Conservation (phyloP, 2,888 invertebrate species). For the Lasius platythorax region DNA sequence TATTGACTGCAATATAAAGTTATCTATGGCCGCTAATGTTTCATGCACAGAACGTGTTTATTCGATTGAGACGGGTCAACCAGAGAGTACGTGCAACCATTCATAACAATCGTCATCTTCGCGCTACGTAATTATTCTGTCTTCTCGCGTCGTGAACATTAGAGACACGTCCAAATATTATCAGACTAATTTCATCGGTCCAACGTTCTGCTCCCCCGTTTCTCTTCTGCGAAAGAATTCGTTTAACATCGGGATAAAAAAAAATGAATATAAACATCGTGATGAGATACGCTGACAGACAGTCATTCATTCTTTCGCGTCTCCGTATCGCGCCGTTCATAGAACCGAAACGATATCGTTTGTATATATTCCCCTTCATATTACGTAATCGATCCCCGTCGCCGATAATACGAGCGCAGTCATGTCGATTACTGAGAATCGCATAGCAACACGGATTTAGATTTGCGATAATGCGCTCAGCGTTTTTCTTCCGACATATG, state of each 20-base stretch:
- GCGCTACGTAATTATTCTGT: conserved; percentile 2
- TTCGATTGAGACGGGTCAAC: background rate
- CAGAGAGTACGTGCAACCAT: background rate
- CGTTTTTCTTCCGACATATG: background rate
- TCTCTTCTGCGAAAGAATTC: conserved; percentile 43
- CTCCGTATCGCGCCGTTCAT: conserved; percentile 43
- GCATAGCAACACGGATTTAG: conserved; percentile 14
- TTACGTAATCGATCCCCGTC: conserved; percentile 51
- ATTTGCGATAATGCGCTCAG: background rate
- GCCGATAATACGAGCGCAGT: conserved; percentile 23
- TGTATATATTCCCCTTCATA: conserved; percentile 21
- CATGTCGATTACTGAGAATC: conserved; percentile 40
- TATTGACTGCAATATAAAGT: background rate
- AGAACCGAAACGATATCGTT: conserved; percentile 45
- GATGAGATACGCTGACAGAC: background rate
- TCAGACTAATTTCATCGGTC: conserved; percentile 42
- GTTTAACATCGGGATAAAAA: conserved; percentile 38
- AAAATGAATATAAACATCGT: conserved; percentile 41
- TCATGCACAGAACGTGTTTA: conserved; percentile 12
- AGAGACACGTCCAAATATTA: conserved; percentile 31
- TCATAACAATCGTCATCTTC: conserved; percentile 12
- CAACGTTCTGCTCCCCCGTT: conserved; percentile 1
- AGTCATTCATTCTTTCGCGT: conserved; percentile 27
- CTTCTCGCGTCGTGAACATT: background rate
- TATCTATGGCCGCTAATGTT: background rate